Evolutionary conservation across 2,113 vertebrate genomes (phyloP).

Genomic region (Rutilus rutilus): DNA sequence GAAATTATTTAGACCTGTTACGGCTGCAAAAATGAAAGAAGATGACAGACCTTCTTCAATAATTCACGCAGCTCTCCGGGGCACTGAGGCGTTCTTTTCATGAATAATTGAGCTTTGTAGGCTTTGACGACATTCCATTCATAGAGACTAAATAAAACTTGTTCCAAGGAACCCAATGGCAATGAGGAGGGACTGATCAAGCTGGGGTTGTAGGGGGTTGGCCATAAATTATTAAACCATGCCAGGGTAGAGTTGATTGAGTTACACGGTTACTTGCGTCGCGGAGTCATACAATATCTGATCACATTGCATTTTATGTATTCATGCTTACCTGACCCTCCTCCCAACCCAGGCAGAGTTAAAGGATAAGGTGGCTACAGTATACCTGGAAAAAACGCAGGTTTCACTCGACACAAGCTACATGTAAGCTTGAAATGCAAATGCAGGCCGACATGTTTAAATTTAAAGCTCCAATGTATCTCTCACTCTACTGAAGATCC

Average conservation of each 20-base stretch:
- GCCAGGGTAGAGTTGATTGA: conserved; percentile 67
- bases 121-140: conserved; percentile 63
- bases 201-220: conserved; percentile 50
- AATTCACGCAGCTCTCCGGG: conserved; percentile 63
- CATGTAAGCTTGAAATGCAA: background rate
- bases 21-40: conserved; percentile 40
- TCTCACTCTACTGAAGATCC: background rate
- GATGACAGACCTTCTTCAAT: conserved; percentile 64
- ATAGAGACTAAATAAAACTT: conserved; percentile 57
- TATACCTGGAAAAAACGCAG: conserved; percentile 37
- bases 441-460: background rate
- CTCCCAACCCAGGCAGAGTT: conserved; percentile 33
- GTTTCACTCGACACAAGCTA: conserved; percentile 16
- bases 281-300: conserved; percentile 62
- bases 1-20: conserved; percentile 27
- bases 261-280: conserved; percentile 68
- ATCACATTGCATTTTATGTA: conserved; percentile 61
- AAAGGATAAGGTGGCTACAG: conserved; percentile 40
- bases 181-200: conserved; percentile 51
- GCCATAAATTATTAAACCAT: conserved; percentile 73
- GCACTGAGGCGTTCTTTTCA: conserved; percentile 55
- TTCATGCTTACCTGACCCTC: conserved; percentile 42
- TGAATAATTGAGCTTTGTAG: conserved; percentile 69
- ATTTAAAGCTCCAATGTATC: background rate
- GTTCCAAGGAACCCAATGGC: conserved; percentile 50